A percentile compares a stretch with the other conserved stretches of the same genome.
These are phyloP conservation scores for Ctenopoma kingsleyae DNA, from an alignment of 2,797 vertebrate species.

Conservation along the genomic window DNA sequence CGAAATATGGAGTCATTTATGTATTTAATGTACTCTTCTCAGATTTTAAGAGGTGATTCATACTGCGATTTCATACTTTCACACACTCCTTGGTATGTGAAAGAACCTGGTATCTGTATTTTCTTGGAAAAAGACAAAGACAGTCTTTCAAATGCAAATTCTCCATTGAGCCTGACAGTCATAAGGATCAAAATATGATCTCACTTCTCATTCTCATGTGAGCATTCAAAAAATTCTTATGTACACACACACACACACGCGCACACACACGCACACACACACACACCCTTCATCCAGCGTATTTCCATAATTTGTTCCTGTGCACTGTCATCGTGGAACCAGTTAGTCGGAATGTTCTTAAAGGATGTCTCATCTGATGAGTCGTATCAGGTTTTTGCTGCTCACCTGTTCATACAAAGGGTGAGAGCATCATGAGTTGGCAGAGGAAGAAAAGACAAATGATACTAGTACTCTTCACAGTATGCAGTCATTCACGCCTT, in stretches of 20 bases:
- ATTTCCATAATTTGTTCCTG: constrained; percentile 58
- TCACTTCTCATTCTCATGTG: constrained; percentile 44
- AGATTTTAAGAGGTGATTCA: constrained; percentile 6
- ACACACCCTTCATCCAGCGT: constrained; percentile 11
- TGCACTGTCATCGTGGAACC: constrained; percentile 61
- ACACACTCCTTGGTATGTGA: constrained; percentile 10
- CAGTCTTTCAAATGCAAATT: constrained; percentile 70
- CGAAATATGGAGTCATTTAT: background rate
- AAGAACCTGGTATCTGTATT: constrained; percentile 29
- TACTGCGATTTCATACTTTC: background rate
- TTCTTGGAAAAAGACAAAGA: constrained; percentile 32
- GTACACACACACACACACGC: constrained; percentile 1
- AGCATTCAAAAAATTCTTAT: constrained; percentile 39
- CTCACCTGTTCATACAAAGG: constrained; percentile 30
- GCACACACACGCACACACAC: constrained; percentile 18
- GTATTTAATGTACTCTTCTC: constrained; percentile 11
- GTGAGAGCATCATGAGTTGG: constrained; percentile 18
- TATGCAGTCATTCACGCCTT: constrained; percentile 5
- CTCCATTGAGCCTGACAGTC: constrained; percentile 39
- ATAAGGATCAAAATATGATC: constrained; percentile 50
- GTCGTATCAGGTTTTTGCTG: constrained; percentile 39
- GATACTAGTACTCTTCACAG: constrained; percentile 17
- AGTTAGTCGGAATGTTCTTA: constrained; percentile 60
- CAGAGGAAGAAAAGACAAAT: constrained; percentile 28
- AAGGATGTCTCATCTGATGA: constrained; percentile 46